These are phyloP conservation scores for Procambarus clarkii DNA, from an alignment of 1,140 invertebrate species.

Conservation along the genomic window DNA sequence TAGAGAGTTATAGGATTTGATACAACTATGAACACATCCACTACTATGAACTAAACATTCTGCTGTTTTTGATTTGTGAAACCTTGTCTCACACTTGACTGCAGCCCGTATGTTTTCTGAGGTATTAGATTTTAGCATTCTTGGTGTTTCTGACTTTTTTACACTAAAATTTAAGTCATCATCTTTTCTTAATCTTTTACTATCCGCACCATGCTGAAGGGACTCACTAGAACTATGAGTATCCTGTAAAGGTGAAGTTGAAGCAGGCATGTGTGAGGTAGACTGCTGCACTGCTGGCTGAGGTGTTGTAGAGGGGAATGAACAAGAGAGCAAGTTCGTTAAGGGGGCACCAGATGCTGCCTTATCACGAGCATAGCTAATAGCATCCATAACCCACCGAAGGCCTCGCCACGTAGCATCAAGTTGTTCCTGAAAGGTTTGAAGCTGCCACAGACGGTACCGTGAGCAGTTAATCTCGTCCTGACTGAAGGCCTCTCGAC, in stretches of 20 bases:
- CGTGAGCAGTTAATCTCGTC: constrained; percentile 90
- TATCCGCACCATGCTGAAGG: constrained; percentile 62
- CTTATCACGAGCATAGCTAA: constrained; percentile 92
- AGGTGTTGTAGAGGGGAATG: constrained; percentile 57
- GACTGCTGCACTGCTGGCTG: constrained; percentile 45
- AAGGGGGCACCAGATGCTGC: constrained; percentile 62
- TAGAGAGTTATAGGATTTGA: constrained; percentile 53
- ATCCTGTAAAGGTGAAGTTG: constrained; percentile 45
- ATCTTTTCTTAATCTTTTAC: constrained; percentile 70
- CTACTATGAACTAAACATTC: constrained; percentile 66
- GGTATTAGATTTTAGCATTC: constrained; percentile 71
- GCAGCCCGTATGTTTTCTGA: constrained; percentile 70
- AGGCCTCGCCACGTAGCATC: constrained; percentile 93
- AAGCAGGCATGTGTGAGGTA: constrained; percentile 37
- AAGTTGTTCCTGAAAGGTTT: constrained; percentile 87
- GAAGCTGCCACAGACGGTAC: constrained; percentile 86
- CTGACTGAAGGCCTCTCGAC: constrained; percentile 94
- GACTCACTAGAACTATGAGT: constrained; percentile 69
- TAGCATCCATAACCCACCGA: constrained; percentile 96
- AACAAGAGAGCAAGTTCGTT: constrained; percentile 69
- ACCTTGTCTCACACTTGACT: constrained; percentile 61
- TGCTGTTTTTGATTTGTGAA: constrained; percentile 71
- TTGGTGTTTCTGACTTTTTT: constrained; percentile 61
- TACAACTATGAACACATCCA: constrained; percentile 58
- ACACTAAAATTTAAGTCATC: constrained; percentile 55